Base-by-base conservation (phyloP, 2,888 invertebrate species). In the Cantharis flavilabris region DNA sequence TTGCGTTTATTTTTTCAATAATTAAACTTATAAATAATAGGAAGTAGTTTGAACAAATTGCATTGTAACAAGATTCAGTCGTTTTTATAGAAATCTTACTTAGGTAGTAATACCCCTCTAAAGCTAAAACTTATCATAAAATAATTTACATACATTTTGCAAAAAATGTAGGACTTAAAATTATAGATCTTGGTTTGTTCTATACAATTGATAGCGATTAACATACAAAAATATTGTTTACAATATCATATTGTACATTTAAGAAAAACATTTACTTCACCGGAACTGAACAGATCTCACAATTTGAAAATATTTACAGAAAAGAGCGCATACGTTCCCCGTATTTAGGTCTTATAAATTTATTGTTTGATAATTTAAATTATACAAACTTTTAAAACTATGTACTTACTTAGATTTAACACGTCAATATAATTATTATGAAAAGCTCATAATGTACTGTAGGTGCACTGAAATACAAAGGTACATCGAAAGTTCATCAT, bases 301-400 rank as follows among this genome's bases (percentile, higher is more conserved):
- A 49, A 49, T 49, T 49, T 49, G 49, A 13, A 49, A 49, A n/a
- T 75, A 75, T 75, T 71, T 75, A 75, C 75, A 75, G 49, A 73
- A 65, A 70, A 70, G 28, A 75, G 75, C 75, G 75, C 71, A 63
- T 75, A 75, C 70, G 75, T 75, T 75, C 75, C 75, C 75, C 75
- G 23, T 69, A 30, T 65, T n/a, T 20, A 65, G 18, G 49, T 49
- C 7, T 49, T 49, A 49, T 49, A n/a, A 49, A 49, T n/a, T 49
- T 49, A 49, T 49, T 49, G 49, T 49, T 49, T 49, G 49, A 49
- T 49, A 49, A 49, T 49, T 49, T n/a, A 49, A 49, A 49, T 49
- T 49, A 49, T 49, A 49, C n/a, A 49, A 49, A 49, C n/a, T n/a
- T 49, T 49, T 49, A 49, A 49, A 49, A 49, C 49, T 49, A 49